phyloP scores from a whole-genome alignment of 2,113 vertebrate genomes.

The Trinectes maculatus region DNA sequence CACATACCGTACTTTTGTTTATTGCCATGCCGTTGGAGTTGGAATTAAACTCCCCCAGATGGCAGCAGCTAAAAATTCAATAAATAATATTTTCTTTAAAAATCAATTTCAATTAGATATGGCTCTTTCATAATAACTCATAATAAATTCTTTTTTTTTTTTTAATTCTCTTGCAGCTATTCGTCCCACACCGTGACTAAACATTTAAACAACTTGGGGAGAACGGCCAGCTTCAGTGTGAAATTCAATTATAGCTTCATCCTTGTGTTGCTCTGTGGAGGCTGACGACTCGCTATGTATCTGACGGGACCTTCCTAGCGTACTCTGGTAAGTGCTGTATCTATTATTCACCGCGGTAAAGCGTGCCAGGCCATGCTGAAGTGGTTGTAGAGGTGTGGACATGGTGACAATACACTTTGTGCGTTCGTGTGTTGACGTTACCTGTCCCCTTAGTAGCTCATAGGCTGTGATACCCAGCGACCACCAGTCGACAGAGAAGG shows the following conservation, averaged over 20 bases:
- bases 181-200: slow-evolving; percentile 36
- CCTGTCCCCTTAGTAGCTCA: slow-evolving; percentile 93
- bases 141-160: slow-evolving; percentile 15
- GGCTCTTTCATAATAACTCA: slow-evolving; percentile 34
- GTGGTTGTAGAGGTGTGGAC: background rate
- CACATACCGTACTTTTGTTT: slow-evolving; percentile 33
- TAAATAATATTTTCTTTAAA: slow-evolving; percentile 20
- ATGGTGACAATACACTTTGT: background rate
- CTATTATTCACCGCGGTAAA: slow-evolving; percentile 32
- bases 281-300: background rate
- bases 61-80: slow-evolving; percentile 29
- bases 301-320: slow-evolving; percentile 18
- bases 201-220: slow-evolving; percentile 38
- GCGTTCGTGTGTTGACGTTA: slow-evolving; percentile 58
- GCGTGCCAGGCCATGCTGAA: slow-evolving; percentile 4
- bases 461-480: slow-evolving; percentile 91
- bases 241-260: slow-evolving; percentile 39
- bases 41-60: slow-evolving; percentile 49
- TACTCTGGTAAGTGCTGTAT: slow-evolving; percentile 6
- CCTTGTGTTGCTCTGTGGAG: slow-evolving; percentile 23
- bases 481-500: slow-evolving; percentile 90
- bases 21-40: slow-evolving; percentile 50
- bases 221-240: slow-evolving; percentile 36
- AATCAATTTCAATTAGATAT: slow-evolving; percentile 61
- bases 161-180: slow-evolving; percentile 22